phyloP scores from a whole-genome alignment of 2,113 vertebrate species.

The Pseudopodoces humilis region DNA sequence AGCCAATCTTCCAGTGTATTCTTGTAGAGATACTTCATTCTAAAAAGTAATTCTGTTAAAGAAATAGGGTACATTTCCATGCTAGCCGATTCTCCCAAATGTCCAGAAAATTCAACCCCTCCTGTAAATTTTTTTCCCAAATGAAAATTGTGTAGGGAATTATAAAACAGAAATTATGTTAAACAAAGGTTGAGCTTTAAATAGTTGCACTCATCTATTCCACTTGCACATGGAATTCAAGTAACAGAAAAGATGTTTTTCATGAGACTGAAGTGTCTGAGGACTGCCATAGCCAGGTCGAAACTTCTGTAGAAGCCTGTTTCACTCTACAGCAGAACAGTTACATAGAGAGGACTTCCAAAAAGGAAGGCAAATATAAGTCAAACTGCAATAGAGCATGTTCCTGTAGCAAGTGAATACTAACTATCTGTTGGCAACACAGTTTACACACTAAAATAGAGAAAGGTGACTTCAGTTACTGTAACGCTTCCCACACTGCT shows the following conservation, averaged over 20 bases:
- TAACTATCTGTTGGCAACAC: not conserved
- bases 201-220: not conserved
- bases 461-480: not conserved
- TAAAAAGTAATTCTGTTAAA: not conserved
- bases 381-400: not conserved
- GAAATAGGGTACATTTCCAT: not conserved
- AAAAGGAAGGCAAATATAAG: not conserved
- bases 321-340: not conserved
- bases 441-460: not conserved
- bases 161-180: not conserved
- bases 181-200: not conserved
- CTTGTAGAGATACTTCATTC: not conserved
- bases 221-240: not conserved
- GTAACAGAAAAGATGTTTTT: not conserved
- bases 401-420: not conserved
- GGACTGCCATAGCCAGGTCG: not conserved
- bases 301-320: not conserved
- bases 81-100: not conserved
- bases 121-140: not conserved
- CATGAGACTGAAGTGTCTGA: not conserved
- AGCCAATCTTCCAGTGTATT: not conserved
- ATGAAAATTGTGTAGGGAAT: not conserved
- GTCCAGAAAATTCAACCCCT: not conserved
- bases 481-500: not conserved
- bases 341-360: rapidly evolving